Base-by-base conservation (phyloP, 2,113 vertebrate genomes). In the Clarias batrachus region DNA sequence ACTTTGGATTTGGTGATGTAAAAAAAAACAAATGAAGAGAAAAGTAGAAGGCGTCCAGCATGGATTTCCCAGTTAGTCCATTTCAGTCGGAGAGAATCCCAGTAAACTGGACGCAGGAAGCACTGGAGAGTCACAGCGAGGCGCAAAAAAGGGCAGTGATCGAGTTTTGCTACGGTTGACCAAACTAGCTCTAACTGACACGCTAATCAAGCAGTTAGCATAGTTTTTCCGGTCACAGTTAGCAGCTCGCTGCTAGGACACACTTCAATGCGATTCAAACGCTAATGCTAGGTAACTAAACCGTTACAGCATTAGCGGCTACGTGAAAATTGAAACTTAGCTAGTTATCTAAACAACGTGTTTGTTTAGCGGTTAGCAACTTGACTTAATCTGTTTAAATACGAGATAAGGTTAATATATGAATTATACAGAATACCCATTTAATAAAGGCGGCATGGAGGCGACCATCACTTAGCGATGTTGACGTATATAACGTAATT, bases 91-190 rank as follows among this genome's bases (percentile, higher is more conserved):
- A n/a, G 66, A 77, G 79, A 83, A 48, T 56, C 21, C n/a, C 71
- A 12, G 14, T 37, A 74, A 71, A 60, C 71, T 65, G 88, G 78
- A 89, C 59, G 74, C 60, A 77, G 89, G 89, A 90, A 90, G 89
- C 85, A 81, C 85, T 85, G n/a, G 83, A 84, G 62, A 81, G 81
- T 90, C 87, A 86, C 89, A 86, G 87, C 60, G 59, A 81, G 25
- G 85, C 82, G 37, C 19, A 57, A 48, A 48, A 48, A 48, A 41
- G 83, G 23, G 52, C 76, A 16, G 66, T 33, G 7, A 70, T 37
- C 25, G 19, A 73, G 30, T 62, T 62, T 25, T 81, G 78, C 78
- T 81, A 62, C 78, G 62, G 13, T 25, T n/a, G 23, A n/a, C n/a
- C 27, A 54, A 48, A 56, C 76, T 78, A 78, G 25, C 41, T 8